phyloP scores from a whole-genome alignment of 1,140 invertebrate genomes.

The Pseudomyrmex pallidus region DNA sequence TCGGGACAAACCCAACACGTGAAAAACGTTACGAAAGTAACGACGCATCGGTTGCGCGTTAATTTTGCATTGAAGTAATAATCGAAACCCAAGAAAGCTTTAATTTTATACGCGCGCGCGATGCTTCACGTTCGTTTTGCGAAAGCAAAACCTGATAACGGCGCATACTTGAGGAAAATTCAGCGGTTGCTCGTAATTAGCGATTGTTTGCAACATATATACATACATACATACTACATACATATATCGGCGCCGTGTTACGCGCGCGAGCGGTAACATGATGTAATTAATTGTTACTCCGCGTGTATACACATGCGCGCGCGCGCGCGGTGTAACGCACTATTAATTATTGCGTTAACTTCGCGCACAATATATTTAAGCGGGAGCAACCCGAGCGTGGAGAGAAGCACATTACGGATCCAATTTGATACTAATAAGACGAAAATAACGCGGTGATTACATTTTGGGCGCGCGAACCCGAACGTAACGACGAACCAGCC shows the following conservation, averaged over 20 bases:
- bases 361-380: slow-evolving; percentile 26
- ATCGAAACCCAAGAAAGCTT: too few relatives aligned
- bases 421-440: slow-evolving; percentile 50
- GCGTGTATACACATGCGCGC: neutral
- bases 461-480: neutral
- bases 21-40: too few relatives aligned
- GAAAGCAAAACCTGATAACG: neutral
- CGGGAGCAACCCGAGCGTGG: slow-evolving; percentile 34
- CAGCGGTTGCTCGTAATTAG: slow-evolving; percentile 14
- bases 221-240: too few relatives aligned
- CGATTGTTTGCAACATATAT: slow-evolving; percentile 37
- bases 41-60: too few relatives aligned
- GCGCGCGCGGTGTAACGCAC: slow-evolving; percentile 17
- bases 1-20: too few relatives aligned
- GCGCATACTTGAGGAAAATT: neutral
- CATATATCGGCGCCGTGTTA: slow-evolving; percentile 26
- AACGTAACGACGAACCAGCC: neutral
- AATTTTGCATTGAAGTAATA: too few relatives aligned
- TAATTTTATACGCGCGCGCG: neutral
- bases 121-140: neutral
- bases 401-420: slow-evolving; percentile 31
- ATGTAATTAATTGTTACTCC: slow-evolving; percentile 57
- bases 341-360: slow-evolving; percentile 61
- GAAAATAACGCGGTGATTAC: slow-evolving; percentile 49
- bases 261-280: slow-evolving; percentile 25